These are phyloP conservation scores for Sminthopsis crassicaudata DNA, from an alignment of 2,113 vertebrate genomes.

Conservation along the genomic window DNA sequence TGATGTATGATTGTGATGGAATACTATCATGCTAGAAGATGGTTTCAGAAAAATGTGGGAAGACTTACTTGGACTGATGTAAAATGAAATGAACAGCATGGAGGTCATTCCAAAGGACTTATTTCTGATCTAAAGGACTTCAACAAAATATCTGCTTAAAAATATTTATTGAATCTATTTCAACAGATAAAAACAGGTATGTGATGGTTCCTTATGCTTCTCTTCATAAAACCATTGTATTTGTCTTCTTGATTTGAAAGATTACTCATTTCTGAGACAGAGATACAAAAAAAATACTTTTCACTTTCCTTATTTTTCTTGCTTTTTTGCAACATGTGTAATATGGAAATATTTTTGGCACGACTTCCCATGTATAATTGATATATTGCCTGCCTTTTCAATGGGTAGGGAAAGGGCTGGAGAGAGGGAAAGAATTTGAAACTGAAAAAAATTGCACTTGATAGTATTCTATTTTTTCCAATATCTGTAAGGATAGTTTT, in stretches of 20 bases:
- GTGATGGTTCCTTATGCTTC: not conserved
- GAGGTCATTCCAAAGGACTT: too few relatives aligned
- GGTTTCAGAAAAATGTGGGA: too few relatives aligned
- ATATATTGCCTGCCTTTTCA: not conserved
- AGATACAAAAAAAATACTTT: not conserved
- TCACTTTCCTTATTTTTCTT: not conserved
- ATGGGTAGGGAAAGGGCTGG: not conserved
- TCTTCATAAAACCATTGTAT: not conserved
- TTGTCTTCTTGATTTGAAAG: not conserved
- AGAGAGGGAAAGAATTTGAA: not conserved
- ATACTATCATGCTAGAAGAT: too few relatives aligned
- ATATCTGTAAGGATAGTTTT: too few relatives aligned
- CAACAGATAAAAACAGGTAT: not conserved
- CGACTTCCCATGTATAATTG: not conserved
- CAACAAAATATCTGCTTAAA: not conserved
- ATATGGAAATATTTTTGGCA: not conserved
- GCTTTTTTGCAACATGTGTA: not conserved
- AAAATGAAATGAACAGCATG: too few relatives aligned
- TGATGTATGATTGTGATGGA: not conserved
- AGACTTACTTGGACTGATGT: too few relatives aligned
- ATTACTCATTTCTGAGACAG: not conserved
- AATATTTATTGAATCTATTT: not conserved
- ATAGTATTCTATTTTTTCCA: too few relatives aligned
- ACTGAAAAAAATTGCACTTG: too few relatives aligned
- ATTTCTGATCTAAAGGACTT: not conserved